phyloP scores from a whole-genome alignment of 2,888 invertebrate genomes.

The Tinea trinotella region DNA sequence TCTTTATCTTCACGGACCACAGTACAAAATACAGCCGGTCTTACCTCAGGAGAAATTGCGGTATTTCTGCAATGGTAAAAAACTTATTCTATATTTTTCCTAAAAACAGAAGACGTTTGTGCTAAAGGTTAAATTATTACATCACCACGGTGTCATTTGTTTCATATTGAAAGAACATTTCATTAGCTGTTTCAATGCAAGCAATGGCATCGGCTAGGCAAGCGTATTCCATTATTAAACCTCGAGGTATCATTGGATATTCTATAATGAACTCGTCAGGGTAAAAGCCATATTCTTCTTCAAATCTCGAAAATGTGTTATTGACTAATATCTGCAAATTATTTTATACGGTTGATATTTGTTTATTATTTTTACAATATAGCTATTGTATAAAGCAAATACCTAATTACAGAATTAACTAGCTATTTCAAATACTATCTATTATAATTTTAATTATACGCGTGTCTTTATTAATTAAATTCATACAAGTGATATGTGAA shows the following conservation, averaged over 20 bases:
- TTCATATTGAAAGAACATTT: slow-evolving; percentile 42
- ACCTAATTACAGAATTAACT: no score
- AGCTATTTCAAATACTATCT: no score
- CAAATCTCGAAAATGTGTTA: slow-evolving; percentile 29
- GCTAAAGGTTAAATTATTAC: no score
- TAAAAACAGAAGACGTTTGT: no score
- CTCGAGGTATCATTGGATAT: slow-evolving; percentile 45
- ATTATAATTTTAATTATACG: no score
- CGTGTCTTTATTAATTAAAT: no score
- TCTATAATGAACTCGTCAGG: slow-evolving; percentile 37
- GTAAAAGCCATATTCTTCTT: slow-evolving; percentile 42
- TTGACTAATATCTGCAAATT: background rate
- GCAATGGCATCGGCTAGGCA: slow-evolving; percentile 48
- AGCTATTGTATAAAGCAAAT: no score
- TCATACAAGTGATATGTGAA: no score
- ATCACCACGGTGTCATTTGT: no score
- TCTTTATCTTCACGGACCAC: slow-evolving; percentile 79
- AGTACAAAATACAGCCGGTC: slow-evolving; percentile 81
- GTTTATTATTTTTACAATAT: background rate
- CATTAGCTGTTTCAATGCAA: slow-evolving; percentile 56
- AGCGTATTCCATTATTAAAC: slow-evolving; percentile 60
- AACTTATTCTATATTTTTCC: no score
- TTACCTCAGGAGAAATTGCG: slow-evolving; percentile 61
- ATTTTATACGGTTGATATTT: background rate
- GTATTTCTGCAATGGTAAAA: slow-evolving; percentile 49